These are phyloP conservation scores for Sturnus vulgaris DNA, from an alignment of 2,113 vertebrate genomes.

Conservation along the genomic window DNA sequence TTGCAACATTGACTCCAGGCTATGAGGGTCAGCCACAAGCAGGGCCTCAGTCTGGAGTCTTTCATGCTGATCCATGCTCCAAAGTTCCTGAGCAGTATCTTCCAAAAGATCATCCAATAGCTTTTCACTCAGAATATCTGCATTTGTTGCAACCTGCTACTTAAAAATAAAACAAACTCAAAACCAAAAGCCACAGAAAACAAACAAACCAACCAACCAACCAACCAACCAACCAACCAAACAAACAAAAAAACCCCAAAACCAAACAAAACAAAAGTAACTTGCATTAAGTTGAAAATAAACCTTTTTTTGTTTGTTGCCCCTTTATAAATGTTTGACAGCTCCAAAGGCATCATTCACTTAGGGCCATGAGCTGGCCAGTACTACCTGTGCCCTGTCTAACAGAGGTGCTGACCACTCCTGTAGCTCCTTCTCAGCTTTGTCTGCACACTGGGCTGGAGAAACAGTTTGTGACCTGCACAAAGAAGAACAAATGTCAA, in stretches of 20 bases:
- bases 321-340: not conserved
- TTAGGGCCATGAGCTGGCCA: not conserved
- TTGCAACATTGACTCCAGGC: conserved; percentile 85
- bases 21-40: conserved; percentile 42
- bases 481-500: not conserved
- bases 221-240: not conserved
- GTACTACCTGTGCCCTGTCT: conserved; percentile 70
- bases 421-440: not conserved
- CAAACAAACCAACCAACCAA: not conserved
- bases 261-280: not conserved
- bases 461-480: conserved; percentile 67
- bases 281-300: not conserved
- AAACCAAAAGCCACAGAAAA: not conserved
- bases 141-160: conserved; percentile 60
- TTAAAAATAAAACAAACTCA: not conserved
- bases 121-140: conserved; percentile 56
- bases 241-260: not conserved
- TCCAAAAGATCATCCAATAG: conserved; percentile 74
- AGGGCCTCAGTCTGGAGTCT: conserved; percentile 13
- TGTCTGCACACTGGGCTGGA: conserved; percentile 2
- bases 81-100: conserved; percentile 57
- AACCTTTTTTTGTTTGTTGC: not conserved
- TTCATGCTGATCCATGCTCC: conserved; percentile 44
- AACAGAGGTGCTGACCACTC: conserved; percentile 59
- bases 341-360: not conserved